These are phyloP conservation scores for Heliconius charithonia DNA, from an alignment of 2,888 invertebrate genomes.

Conservation along the genomic window DNA sequence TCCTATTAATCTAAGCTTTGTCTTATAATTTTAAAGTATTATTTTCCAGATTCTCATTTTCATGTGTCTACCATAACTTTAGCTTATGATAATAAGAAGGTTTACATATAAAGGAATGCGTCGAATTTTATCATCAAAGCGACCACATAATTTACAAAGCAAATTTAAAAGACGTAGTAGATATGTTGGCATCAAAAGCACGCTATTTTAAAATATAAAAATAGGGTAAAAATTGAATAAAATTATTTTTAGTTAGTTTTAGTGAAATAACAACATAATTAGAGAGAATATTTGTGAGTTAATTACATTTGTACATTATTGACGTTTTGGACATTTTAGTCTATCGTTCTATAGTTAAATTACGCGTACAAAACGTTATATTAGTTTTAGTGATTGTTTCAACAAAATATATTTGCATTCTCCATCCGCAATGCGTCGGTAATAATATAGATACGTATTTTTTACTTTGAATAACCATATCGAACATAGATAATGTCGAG, in stretches of 20 bases:
- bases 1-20: no score
- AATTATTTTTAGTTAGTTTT: no score
- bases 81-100: no score
- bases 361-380: constrained; percentile 10
- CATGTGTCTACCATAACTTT: no score
- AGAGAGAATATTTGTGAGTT: background rate
- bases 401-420: constrained; percentile 22
- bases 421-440: constrained; percentile 26
- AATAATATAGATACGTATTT: constrained; percentile 13
- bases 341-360: constrained; percentile 14
- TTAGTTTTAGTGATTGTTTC: constrained; percentile 24
- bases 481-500: background rate
- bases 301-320: constrained; percentile 9
- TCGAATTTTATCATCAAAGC: background rate
- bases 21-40: no score
- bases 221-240: no score
- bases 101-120: no score
- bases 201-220: background rate
- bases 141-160: background rate
- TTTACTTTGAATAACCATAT: background rate
- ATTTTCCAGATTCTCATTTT: no score
- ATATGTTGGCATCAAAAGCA: background rate
- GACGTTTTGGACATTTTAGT: constrained; percentile 4
- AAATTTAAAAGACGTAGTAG: background rate
- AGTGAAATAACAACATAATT: background rate